Evolutionary conservation across 2,797 vertebrate species (phyloP).

Genomic region (Micrastur ruficollis): DNA sequence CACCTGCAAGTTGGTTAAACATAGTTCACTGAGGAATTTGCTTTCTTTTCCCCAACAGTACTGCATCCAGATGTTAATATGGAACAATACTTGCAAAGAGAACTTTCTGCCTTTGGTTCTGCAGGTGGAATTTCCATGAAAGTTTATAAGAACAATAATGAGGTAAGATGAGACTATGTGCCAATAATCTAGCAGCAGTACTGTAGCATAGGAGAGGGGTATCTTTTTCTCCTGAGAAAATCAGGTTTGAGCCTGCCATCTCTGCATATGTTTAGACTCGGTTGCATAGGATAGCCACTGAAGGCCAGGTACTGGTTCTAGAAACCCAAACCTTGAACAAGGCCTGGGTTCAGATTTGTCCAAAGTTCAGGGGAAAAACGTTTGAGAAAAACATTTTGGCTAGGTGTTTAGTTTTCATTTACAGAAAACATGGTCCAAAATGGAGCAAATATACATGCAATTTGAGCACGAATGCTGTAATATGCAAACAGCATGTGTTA

Average conservation of each 20-base stretch:
- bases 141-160: background rate
- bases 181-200: background rate
- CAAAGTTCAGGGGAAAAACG: background rate
- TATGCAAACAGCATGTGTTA: background rate
- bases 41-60: background rate
- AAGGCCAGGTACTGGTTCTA: background rate
- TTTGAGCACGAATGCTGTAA: background rate
- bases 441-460: background rate
- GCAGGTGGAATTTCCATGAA: constrained; percentile 13
- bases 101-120: constrained; percentile 36
- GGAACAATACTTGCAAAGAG: background rate
- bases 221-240: background rate
- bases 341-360: background rate
- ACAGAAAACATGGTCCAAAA: background rate
- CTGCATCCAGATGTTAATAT: background rate
- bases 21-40: background rate
- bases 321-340: background rate
- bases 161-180: background rate
- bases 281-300: background rate
- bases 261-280: background rate
- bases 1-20: constrained; percentile 17
- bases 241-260: background rate
- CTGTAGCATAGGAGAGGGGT: background rate
- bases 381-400: background rate
- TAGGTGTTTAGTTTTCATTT: background rate